Conservation (phyloP, 1,140 invertebrate species). For the Cherax quadricarinatus region DNA sequence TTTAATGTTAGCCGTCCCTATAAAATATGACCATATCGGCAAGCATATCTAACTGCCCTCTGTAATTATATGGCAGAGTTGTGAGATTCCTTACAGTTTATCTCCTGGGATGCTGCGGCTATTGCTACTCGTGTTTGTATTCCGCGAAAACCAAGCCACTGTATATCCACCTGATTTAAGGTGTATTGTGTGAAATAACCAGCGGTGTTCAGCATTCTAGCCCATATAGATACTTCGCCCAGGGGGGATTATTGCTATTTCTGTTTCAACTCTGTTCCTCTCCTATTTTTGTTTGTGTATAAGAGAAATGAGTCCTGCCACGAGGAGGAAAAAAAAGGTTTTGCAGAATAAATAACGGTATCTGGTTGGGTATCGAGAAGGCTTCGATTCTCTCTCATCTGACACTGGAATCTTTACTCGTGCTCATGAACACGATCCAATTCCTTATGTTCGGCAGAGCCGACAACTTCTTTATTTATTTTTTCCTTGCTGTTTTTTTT, state of each 20-base stretch:
- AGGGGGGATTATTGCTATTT: no score
- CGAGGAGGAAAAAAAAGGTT: no score
- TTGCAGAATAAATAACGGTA: neutral
- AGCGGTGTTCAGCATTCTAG: no score
- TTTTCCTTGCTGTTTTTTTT: no score
- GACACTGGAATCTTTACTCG: neutral
- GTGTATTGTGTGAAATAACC: no score
- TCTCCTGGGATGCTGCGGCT: neutral
- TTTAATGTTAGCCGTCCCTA: neutral
- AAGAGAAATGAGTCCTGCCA: no score
- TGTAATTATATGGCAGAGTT: neutral
- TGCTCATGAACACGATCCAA: neutral
- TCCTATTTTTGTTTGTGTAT: no score
- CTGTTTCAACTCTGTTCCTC: no score
- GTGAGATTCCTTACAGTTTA: neutral
- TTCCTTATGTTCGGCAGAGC: neutral
- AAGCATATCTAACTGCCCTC: neutral
- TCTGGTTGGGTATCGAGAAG: neutral
- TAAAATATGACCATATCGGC: constrained; percentile 33
- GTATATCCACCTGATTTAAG: neutral
- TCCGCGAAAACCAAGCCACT: neutral
- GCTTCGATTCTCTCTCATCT: neutral
- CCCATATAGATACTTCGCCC: no score
- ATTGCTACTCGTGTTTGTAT: neutral
- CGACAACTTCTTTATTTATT: no score